Base-by-base conservation (phyloP, 2,797 vertebrate species). In the Lemur catta region DNA sequence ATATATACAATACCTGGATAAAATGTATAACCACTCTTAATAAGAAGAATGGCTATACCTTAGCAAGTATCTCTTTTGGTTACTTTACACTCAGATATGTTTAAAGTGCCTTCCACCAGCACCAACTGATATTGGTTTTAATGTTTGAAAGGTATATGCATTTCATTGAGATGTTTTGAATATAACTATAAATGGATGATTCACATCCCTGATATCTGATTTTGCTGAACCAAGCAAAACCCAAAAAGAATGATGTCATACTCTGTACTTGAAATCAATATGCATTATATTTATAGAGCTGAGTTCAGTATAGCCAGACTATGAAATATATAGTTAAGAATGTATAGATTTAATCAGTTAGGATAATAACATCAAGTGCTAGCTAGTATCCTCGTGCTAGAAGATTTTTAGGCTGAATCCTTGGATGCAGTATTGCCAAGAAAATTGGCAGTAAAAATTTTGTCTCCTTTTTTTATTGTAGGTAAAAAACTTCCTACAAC, bases 401-500 rank as follows among this genome's bases (percentile, higher is more conserved):
- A 38, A 50, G 2, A 55, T 87, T 89, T 93, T 91, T 65, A 84
- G 75, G 41, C 5, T 67, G 55, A 57, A 69, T 50, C n/a, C 92
- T 96, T 69, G 7, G 30, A 90, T 43, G 1, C 38, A 84, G 18
- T 84, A 59, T 76, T 89, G 26, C 65, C 38, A 81, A 84, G 71
- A 85, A 50, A 65, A 65, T 63, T 55, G 50, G 38, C n/a, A 92
- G 11, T 88, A 72, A 50, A 22, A 43, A 46, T 63, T 89, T 67
- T 71, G 55, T 75, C 67, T 84, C 72, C 22, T 96, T 94, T 80
- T 84, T 76, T 89, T 87, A 17, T 97, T 79, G 59, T 95, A 98
- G 97, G 98, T 89, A 99, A 99, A 97, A 99, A 98, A 33, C 89
- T 88, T 52, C 46, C 96, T 0, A 98, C 97, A 93, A 99, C 99